These are phyloP conservation scores for Uromys caudimaculatus DNA, from an alignment of 2,797 vertebrate species.

Conservation along the genomic window DNA sequence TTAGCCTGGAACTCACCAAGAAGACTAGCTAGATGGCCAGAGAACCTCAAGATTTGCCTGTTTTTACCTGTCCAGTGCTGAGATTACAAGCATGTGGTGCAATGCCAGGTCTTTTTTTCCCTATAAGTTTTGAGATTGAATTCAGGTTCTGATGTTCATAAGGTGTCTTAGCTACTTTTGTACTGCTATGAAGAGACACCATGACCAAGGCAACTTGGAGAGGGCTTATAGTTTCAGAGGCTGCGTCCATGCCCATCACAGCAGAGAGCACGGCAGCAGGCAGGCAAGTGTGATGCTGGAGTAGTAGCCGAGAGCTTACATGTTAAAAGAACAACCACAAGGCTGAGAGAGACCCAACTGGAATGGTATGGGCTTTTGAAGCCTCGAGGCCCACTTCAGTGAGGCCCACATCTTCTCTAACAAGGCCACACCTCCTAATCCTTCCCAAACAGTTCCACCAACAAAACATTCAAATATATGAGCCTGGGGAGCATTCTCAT, in stretches of 20 bases:
- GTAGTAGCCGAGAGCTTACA: background rate
- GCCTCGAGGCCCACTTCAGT: background rate
- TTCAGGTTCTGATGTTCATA: background rate
- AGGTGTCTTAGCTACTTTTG: background rate
- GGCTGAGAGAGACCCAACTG: background rate
- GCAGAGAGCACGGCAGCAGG: background rate
- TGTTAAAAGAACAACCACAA: background rate
- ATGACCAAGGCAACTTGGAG: background rate
- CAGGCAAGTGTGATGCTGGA: background rate
- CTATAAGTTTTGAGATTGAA: background rate
- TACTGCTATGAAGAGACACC: background rate
- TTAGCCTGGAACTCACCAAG: background rate
- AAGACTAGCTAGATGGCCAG: background rate
- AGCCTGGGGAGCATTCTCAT: background rate
- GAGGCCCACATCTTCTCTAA: background rate
- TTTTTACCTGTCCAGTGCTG: background rate
- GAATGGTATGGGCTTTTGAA: background rate
- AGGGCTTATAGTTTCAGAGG: background rate
- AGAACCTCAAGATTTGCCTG: background rate
- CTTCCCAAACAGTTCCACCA: background rate
- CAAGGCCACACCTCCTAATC: background rate
- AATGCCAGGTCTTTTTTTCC: too few relatives aligned
- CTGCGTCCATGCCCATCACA: background rate
- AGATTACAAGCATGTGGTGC: background rate
- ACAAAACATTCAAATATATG: background rate